These are phyloP conservation scores for Caracal caracal DNA, from an alignment of 2,113 vertebrate species.

Conservation along the genomic window DNA sequence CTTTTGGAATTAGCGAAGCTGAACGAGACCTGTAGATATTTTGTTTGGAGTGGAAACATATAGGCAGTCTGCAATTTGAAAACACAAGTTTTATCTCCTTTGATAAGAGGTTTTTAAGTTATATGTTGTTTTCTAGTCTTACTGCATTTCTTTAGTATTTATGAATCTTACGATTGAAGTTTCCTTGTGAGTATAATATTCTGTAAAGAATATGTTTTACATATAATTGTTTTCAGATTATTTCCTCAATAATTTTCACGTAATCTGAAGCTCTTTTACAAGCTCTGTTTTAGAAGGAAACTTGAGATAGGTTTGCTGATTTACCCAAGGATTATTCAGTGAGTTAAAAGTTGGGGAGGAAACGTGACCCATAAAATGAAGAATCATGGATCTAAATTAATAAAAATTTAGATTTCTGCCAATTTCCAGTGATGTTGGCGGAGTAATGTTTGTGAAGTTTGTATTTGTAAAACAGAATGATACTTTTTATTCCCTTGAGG, in stretches of 20 bases:
- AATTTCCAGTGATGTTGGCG: background rate
- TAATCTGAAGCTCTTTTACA: conserved; percentile 41
- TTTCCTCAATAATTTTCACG: background rate
- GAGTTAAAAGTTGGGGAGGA: conserved; percentile 25
- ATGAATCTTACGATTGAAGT: background rate
- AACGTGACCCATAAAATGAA: background rate
- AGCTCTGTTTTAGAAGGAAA: conserved; percentile 56
- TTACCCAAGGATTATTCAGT: conserved; percentile 32
- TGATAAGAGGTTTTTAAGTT: background rate
- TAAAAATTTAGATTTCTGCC: background rate
- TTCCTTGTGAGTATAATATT: background rate
- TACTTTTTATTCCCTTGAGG: background rate
- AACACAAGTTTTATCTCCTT: background rate
- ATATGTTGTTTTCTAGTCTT: background rate
- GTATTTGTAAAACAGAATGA: background rate
- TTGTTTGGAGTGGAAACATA: background rate
- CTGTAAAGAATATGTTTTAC: background rate
- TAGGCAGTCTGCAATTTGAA: background rate
- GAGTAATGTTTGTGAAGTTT: conserved; percentile 25
- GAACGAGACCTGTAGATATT: background rate
- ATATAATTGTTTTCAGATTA: background rate
- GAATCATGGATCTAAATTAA: background rate
- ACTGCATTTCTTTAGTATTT: background rate
- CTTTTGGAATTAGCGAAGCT: conserved; percentile 17
- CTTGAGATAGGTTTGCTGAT: conserved; percentile 49